Evolutionary conservation across 2,113 vertebrate species (phyloP).

Genomic region (Scatophagus argus): DNA sequence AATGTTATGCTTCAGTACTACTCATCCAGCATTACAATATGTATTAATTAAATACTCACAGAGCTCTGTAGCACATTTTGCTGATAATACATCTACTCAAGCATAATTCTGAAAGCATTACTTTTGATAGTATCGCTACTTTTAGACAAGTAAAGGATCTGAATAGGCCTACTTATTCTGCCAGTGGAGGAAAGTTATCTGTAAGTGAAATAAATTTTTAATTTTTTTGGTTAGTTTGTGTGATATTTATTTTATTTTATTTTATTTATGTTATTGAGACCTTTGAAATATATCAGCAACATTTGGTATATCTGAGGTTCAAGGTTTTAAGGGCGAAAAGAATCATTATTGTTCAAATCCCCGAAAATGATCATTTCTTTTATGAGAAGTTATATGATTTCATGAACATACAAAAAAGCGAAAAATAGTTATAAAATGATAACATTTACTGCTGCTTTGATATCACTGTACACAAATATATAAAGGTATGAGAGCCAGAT

Average conservation of each 20-base stretch:
- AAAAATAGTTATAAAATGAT: not conserved
- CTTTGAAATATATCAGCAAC: not conserved
- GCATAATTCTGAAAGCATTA: not conserved
- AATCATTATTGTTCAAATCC: not conserved
- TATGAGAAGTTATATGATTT: not conserved
- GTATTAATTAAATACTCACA: too few relatives aligned
- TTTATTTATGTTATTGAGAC: not conserved
- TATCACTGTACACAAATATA: not conserved
- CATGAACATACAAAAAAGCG: not conserved
- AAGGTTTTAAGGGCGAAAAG: not conserved
- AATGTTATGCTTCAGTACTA: too few relatives aligned
- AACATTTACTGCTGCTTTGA: not conserved
- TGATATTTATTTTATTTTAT: not conserved
- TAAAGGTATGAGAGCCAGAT: constrained; percentile 1
- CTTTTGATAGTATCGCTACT: not conserved
- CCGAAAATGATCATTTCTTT: not conserved
- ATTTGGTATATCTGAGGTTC: not conserved
- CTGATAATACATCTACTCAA: not conserved
- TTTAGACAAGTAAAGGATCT: not conserved
- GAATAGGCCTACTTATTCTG: not conserved
- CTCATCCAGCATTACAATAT: too few relatives aligned
- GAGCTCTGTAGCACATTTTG: not conserved
- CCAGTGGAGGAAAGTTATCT: too few relatives aligned
- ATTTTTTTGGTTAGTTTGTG: not conserved
- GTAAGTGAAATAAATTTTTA: not conserved